phyloP scores from a whole-genome alignment of 2,888 invertebrate genomes.

The Stramonita haemastoma region DNA sequence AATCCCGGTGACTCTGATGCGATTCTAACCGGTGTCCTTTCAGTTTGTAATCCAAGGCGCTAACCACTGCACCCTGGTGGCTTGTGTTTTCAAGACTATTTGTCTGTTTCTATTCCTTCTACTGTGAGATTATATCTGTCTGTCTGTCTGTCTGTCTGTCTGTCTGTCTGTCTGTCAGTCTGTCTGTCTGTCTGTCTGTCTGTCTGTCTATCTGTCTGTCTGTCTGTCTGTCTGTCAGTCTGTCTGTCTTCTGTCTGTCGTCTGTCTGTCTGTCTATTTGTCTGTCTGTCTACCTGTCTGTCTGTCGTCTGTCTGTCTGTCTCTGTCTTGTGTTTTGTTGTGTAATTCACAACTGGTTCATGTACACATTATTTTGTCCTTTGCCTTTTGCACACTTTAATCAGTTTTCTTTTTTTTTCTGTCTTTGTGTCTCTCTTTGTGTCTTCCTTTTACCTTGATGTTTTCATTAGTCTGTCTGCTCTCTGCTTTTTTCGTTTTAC shows the following conservation, averaged over 20 bases:
- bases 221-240: conserved; percentile 33
- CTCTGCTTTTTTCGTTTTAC: no score
- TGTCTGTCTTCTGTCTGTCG: background rate
- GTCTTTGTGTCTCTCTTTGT: no score
- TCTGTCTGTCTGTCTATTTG: conserved; percentile 29
- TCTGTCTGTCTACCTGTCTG: conserved; percentile 35
- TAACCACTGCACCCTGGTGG: background rate
- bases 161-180: conserved; percentile 32
- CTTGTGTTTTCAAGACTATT: conserved; percentile 9
- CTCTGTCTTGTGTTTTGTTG: background rate
- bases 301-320: conserved; percentile 32
- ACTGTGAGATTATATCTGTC: background rate
- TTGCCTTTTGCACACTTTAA: no score
- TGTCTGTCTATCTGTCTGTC: conserved; percentile 27
- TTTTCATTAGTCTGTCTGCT: no score
- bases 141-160: conserved; percentile 28
- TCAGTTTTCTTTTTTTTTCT: no score
- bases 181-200: conserved; percentile 28
- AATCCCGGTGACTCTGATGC: conserved; percentile 24
- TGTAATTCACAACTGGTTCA: no score
- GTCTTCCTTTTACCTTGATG: no score
- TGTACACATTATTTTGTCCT: no score
- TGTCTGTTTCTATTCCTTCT: conserved; percentile 7
- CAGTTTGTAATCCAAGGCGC: background rate
- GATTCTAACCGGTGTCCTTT: conserved; percentile 6